Percentiles rank a stretch among this genome's conserved stretches.
phyloP scores from a whole-genome alignment of 2,113 vertebrate species.

The Struthidea cinerea region DNA sequence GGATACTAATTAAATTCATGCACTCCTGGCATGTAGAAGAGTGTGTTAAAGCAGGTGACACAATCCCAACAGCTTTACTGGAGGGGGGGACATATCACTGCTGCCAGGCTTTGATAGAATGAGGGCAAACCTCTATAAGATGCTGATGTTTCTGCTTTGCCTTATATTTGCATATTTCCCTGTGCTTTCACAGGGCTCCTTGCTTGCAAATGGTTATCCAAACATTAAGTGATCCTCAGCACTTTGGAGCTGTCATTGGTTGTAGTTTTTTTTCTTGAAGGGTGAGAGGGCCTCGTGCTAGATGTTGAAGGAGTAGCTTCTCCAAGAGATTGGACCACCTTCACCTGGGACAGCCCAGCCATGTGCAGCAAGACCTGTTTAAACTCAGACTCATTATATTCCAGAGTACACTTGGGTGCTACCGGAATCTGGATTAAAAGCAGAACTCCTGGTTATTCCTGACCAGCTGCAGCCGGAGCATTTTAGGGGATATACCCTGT shows the following conservation, averaged over 20 bases:
- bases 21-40: background rate
- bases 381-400: background rate
- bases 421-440: background rate
- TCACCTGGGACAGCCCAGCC: accelerated
- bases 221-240: background rate
- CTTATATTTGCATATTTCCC: constrained; percentile 5
- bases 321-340: background rate
- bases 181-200: background rate
- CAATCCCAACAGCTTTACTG: background rate
- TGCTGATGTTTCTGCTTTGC: background rate
- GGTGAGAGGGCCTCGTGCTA: background rate
- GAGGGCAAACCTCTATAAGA: background rate
- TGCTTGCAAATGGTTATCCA: background rate
- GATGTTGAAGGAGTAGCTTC: background rate
- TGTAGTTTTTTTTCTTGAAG: background rate
- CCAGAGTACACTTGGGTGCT: background rate
- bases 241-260: background rate
- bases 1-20: background rate
- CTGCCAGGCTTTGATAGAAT: constrained; percentile 33
- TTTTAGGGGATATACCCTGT: background rate
- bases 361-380: background rate
- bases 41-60: background rate
- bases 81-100: background rate
- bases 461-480: background rate
- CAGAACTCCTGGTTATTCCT: background rate